Evolutionary conservation across 2,797 vertebrate genomes (phyloP).

Genomic region (Paratrypauchen microcephalus): DNA sequence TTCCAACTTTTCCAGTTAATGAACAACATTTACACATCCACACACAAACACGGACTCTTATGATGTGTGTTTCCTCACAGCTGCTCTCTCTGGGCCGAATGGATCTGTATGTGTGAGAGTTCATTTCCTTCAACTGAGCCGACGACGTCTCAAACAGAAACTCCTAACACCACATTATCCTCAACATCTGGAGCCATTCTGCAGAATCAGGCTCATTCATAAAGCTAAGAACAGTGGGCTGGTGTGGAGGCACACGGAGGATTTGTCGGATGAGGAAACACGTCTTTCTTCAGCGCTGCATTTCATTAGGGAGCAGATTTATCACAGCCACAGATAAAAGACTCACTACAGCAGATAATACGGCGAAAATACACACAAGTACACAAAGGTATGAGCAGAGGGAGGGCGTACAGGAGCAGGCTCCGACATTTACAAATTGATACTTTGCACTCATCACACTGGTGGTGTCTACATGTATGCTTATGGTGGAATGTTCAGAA

Average conservation of each 20-base stretch:
- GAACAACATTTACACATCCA: neutral
- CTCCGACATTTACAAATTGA: no score
- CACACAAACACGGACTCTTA: neutral
- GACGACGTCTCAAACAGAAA: neutral
- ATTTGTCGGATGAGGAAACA: conserved; percentile 74
- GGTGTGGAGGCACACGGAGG: conserved; percentile 49
- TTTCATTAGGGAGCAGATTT: conserved; percentile 79
- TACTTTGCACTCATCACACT: no score
- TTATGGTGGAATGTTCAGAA: no score
- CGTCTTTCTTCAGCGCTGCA: conserved; percentile 69
- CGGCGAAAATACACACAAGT: neutral
- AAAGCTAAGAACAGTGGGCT: conserved; percentile 18
- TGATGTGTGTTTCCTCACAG: neutral
- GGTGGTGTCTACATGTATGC: no score
- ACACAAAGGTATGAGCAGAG: neutral
- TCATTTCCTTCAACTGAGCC: neutral
- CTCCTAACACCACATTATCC: neutral
- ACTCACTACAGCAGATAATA: conserved; percentile 32
- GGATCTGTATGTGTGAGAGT: neutral
- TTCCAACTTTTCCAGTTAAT: neutral
- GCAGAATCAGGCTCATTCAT: conserved; percentile 10
- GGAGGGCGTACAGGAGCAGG: neutral
- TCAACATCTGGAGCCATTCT: neutral
- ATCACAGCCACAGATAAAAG: conserved; percentile 71
- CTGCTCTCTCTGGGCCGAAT: neutral